Conservation (phyloP, 2,888 invertebrate species). For the Palloptera scutellata region DNA sequence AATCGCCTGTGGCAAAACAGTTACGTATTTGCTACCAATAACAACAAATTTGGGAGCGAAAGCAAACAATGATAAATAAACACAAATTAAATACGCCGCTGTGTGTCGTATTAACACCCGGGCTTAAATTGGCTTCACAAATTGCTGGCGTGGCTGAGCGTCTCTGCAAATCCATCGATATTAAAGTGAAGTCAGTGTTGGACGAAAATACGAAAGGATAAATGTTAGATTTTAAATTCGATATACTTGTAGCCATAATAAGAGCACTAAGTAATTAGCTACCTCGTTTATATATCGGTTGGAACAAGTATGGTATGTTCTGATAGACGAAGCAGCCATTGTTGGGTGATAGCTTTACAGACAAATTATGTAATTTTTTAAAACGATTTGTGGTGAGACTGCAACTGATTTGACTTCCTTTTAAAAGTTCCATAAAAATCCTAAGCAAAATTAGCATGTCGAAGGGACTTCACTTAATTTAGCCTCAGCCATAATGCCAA, state of each 20-base stretch:
- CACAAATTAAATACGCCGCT: conserved; percentile 75
- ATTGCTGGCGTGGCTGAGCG: conserved; percentile 71
- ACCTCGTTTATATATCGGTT: conserved; percentile 77
- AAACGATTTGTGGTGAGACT: conserved; percentile 73
- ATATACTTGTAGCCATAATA: conserved; percentile 78
- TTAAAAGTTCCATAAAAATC: conserved; percentile 67
- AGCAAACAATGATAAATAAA: conserved; percentile 62
- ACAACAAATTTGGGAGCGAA: conserved; percentile 70
- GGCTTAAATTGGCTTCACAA: conserved; percentile 78
- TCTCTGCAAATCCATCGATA: conserved; percentile 66
- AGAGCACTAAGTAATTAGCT: conserved; percentile 78
- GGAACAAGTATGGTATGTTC: conserved; percentile 75
- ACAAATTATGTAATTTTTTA: conserved; percentile 73
- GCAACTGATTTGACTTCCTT: conserved; percentile 3
- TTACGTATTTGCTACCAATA: conserved; percentile 86
- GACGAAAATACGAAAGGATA: conserved; percentile 78
- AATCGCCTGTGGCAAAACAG: conserved; percentile 94
- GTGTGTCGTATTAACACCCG: conserved; percentile 82
- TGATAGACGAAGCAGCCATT: conserved; percentile 94
- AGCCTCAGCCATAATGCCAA: conserved; percentile 89
- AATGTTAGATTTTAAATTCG: conserved; percentile 76
- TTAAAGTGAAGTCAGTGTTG: conserved; percentile 70
- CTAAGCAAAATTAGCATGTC: conserved; percentile 60
- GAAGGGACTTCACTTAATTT: conserved; percentile 79
- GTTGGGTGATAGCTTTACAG: conserved; percentile 86